These are phyloP conservation scores for Stenoptilia bipunctidactyla DNA, from an alignment of 2,888 invertebrate species.

Conservation along the genomic window DNA sequence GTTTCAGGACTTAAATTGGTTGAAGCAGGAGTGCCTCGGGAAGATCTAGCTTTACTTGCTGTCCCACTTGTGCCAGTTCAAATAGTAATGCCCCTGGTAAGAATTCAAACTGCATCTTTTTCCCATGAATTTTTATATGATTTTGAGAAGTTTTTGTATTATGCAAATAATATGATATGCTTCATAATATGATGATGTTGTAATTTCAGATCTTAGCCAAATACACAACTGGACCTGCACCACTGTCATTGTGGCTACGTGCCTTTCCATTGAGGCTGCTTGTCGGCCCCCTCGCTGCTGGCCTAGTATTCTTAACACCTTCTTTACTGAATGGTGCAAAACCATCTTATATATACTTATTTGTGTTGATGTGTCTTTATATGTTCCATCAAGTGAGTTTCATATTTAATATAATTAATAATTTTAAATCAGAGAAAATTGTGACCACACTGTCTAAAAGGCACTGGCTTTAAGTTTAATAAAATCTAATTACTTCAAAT, in stretches of 20 bases:
- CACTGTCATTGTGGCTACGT: conserved; percentile 88
- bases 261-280: conserved; percentile 90
- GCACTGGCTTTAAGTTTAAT: too few species aligned
- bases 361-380: conserved; percentile 82
- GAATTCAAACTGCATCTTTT: too few species aligned
- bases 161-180: background rate
- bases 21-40: conserved; percentile 96
- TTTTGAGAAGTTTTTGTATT: background rate
- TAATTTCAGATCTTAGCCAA: conserved; percentile 57
- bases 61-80: conserved; percentile 95
- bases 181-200: background rate
- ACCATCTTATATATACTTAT: conserved; percentile 79
- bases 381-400: conserved; percentile 87
- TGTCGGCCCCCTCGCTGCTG: conserved; percentile 87
- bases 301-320: conserved; percentile 89
- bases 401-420: too few species aligned
- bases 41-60: conserved; percentile 91
- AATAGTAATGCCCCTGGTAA: conserved; percentile 89
- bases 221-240: conserved; percentile 89
- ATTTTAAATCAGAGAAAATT: too few species aligned
- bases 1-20: conserved; percentile 95
- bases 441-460: too few species aligned
- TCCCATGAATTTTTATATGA: background rate
- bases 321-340: conserved; percentile 68
- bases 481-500: too few species aligned